These are phyloP conservation scores for Semaprochilodus insignis DNA, from an alignment of 2,797 vertebrate genomes.

Conservation along the genomic window DNA sequence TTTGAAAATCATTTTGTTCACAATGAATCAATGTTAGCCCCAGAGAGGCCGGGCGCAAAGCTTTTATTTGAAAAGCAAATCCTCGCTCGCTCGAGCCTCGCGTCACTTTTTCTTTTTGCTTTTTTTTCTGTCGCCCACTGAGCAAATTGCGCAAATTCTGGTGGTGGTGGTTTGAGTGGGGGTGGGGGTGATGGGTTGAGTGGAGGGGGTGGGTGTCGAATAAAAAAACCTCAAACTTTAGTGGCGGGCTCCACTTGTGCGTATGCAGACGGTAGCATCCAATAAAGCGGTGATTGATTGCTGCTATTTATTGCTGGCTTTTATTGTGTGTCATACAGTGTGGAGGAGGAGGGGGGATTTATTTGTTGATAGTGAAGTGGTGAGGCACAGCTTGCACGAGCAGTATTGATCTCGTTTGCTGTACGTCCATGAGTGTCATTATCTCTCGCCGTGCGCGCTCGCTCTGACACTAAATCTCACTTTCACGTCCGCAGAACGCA, in stretches of 20 bases:
- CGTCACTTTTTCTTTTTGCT: slow-evolving; percentile 40
- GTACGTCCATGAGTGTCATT: slow-evolving; percentile 73
- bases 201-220: neutral
- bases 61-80: slow-evolving; percentile 72
- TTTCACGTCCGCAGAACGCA: slow-evolving; percentile 63
- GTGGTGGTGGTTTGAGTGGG: neutral
- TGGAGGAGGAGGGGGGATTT: slow-evolving; percentile 46
- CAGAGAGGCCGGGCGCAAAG: slow-evolving; percentile 60
- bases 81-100: slow-evolving; percentile 56
- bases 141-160: slow-evolving; percentile 56
- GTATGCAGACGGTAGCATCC: slow-evolving; percentile 52
- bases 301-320: slow-evolving; percentile 60
- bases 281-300: slow-evolving; percentile 65
- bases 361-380: slow-evolving; percentile 67
- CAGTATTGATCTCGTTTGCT: slow-evolving; percentile 74
- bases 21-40: slow-evolving; percentile 65
- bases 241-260: slow-evolving; percentile 33
- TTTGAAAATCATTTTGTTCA: slow-evolving; percentile 64
- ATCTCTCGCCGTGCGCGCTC: slow-evolving; percentile 56
- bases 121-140: slow-evolving; percentile 21
- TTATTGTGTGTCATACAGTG: slow-evolving; percentile 54
- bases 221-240: slow-evolving; percentile 45
- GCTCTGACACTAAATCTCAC: slow-evolving; percentile 72
- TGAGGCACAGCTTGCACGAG: slow-evolving; percentile 67
- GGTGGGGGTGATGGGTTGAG: neutral